Evolutionary conservation across 2,113 vertebrate genomes (phyloP), one percentile per base, ranked within the genome.

Genomic region (Malurus melanocephalus): DNA sequence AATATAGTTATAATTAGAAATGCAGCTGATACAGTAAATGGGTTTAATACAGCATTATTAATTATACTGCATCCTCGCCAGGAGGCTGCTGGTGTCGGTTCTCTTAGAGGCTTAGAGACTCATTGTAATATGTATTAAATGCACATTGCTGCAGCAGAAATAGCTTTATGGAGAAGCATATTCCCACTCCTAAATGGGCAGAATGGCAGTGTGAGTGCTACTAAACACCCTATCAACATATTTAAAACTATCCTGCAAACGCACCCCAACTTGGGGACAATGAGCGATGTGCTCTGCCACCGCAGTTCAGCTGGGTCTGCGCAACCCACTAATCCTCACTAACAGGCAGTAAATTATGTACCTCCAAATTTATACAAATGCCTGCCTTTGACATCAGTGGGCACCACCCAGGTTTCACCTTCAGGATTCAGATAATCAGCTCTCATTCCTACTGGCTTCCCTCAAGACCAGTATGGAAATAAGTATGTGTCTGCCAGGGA

Each of bases 381-480:
- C 95, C 94, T 96, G 96, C 96, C 96, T 97, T 97, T 97, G 96
- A 96, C 97, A 96, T 96, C 95, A 75, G 90, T 30, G 87, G 93
- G 93, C 87, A 96, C 97, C 95, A 95, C 97, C 97, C 96, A 97
- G 96, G 95, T 96, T 94, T 96, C 97, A 97, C 98, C 98, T 98
- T 97, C 97, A 96, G 97, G 94, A 92, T 97, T 95, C 97, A 95
- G 95, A 97, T 96, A 97, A 97, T 97, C 97, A 97, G 95, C 97
- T 96, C 96, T 95, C 95, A 85, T 94, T 97, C 97, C 97, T 97
- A 93, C 95, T 22, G 76, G 95, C 96, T 97, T 97, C 96, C 97
- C 97, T 96, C 94, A 97, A 97, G 97, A 97, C 97, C 95, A 40
- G 85, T 98, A 98, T 98, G 98, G 95, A 98, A 98, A 98, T 98